phyloP scores from a whole-genome alignment of 1,140 invertebrate species.

The Leptopilina clavipes region DNA sequence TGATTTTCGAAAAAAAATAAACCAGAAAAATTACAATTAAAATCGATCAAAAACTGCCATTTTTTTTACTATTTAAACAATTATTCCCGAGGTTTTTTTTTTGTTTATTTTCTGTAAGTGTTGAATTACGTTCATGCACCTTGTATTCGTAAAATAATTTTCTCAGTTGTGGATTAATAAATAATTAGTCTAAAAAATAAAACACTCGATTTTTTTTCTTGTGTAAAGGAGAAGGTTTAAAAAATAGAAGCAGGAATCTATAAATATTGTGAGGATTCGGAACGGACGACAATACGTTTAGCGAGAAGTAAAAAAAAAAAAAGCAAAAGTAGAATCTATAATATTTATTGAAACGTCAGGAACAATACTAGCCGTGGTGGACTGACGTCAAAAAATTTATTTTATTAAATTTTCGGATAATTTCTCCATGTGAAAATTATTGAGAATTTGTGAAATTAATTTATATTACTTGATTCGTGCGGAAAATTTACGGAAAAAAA shows the following conservation, averaged over 20 bases:
- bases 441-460: neutral
- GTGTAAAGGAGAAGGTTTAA: too few species aligned
- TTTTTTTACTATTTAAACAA: too few species aligned
- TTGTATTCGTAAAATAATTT: neutral
- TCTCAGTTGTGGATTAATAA: neutral
- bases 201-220: neutral
- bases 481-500: neutral
- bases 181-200: neutral
- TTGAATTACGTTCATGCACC: constrained; percentile 19
- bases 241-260: constrained; percentile 25
- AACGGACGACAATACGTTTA: constrained; percentile 17
- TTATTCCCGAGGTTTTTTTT: too few species aligned
- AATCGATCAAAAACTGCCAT: too few species aligned
- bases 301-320: neutral
- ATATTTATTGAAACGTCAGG: neutral
- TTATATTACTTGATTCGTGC: too few species aligned
- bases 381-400: constrained; percentile 29
- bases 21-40: too few species aligned
- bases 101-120: neutral
- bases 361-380: constrained; percentile 45
- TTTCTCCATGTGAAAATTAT: constrained; percentile 28
- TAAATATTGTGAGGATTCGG: constrained; percentile 3
- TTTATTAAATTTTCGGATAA: constrained; percentile 6
- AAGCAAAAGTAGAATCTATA: neutral
- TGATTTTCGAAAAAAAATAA: too few species aligned